Evolutionary conservation across 1,140 invertebrate genomes (phyloP), one percentile per base, ranked within the genome.

Genomic region (Protaetia brevitarsis): DNA sequence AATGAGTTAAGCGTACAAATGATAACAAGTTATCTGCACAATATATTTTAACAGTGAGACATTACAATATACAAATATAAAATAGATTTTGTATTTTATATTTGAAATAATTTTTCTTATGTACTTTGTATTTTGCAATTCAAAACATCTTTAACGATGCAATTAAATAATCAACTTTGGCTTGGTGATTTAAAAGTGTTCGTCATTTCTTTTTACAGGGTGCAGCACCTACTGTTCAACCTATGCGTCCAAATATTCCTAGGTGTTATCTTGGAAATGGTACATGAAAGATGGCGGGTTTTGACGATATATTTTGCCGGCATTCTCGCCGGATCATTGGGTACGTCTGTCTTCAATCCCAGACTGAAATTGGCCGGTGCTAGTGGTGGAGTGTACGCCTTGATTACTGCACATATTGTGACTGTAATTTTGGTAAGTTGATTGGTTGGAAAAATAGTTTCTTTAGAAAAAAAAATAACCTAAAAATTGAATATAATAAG

Each of bases 391-490:
- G 95, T 96, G 0, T 98, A 98, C 78, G 93, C 95, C 6, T 73
- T 98, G 2, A 93, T 97, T 13, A 89, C 95, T 0, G 96, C 95
- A 10, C 95, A 98, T 75, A 84, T 97, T 51, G 93, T 95, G n/a
- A 95, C 92, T 29, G 90, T 97, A 26, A 86, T 97, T 67, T 88
- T 96, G 85, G 91, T 92, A 76, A 82, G 77, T 45, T n/a, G n/a
- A n/a, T n/a, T n/a, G n/a, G n/a, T n/a, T n/a, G n/a, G n/a, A 71
- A 36, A 36, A 36, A 36, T 36, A n/a, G 8, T n/a, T 8, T 8
- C 8, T 36, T 36, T 36, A 36, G n/a, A 36, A 8, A 36, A 8
- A 8, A 36, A 8, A 8, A 8, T n/a, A 36, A 36, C 8, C 8
- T 36, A 36, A 63, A 34, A 11, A 41, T 23, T 13, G n/a, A 30